Evolutionary conservation across 2,113 vertebrate species (phyloP).

Genomic region (Hyla sarda): DNA sequence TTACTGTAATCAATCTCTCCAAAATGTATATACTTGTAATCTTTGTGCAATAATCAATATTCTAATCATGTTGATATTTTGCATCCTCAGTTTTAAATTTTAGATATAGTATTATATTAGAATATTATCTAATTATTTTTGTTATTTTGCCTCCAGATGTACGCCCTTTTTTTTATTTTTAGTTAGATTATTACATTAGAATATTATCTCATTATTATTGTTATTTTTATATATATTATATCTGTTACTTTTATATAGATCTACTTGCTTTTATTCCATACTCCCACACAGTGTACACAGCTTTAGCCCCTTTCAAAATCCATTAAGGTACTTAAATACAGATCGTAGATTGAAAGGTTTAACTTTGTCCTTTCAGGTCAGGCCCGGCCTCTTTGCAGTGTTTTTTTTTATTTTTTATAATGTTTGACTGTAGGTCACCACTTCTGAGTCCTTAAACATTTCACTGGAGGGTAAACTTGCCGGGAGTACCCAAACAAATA

Average conservation of each 20-base stretch:
- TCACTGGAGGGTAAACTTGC: constrained; percentile 34
- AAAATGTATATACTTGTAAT: background rate
- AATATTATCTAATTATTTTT: no score
- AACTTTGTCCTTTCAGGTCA: background rate
- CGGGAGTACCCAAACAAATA: constrained; percentile 14
- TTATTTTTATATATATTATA: background rate
- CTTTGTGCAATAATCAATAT: background rate
- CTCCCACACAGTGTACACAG: background rate
- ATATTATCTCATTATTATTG: background rate
- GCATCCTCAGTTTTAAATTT: background rate
- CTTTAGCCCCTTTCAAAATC: constrained; percentile 11
- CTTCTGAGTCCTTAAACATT: constrained; percentile 25
- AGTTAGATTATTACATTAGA: no score
- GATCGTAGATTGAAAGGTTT: background rate
- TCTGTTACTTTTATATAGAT: background rate
- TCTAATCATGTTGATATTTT: background rate
- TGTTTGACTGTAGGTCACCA: constrained; percentile 24
- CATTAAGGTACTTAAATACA: constrained; percentile 12
- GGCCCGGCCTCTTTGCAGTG: background rate
- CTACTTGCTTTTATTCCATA: background rate
- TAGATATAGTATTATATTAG: no score
- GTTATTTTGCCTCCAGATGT: no score
- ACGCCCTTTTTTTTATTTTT: background rate
- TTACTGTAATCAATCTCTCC: no score
- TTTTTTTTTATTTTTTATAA: constrained; percentile 4